Percentiles rank a stretch among this genome's conserved stretches.
These are phyloP conservation scores for Ptychodera flava DNA, from an alignment of 35 echinoderm and acorn worm genomes.

Conservation along the genomic window DNA sequence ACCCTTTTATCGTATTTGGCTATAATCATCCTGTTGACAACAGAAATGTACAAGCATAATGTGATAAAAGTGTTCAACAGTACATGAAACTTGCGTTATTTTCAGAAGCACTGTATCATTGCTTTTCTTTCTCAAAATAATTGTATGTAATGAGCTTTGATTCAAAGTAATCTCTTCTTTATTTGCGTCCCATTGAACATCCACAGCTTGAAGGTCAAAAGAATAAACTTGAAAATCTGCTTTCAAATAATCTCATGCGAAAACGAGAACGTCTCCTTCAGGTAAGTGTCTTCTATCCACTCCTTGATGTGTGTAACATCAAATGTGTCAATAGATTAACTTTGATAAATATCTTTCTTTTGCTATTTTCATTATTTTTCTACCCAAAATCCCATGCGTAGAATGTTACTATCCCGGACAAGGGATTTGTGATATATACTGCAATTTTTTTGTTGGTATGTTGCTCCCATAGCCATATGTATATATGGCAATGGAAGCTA, in stretches of 20 bases:
- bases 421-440: background rate
- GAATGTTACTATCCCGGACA: background rate
- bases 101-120: too few species aligned
- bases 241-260: constrained; percentile 85
- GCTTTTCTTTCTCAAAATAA: too few species aligned
- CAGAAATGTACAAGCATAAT: too few species aligned
- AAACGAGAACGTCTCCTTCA: constrained; percentile 78
- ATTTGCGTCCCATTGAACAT: too few species aligned
- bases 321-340: background rate
- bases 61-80: too few species aligned
- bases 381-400: background rate
- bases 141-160: too few species aligned
- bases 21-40: too few species aligned
- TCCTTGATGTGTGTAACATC: background rate
- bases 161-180: too few species aligned
- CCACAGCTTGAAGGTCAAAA: constrained; percentile 89
- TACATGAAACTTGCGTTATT: too few species aligned
- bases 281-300: constrained; percentile 32
- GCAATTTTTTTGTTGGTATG: background rate
- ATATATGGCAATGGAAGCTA: too few species aligned
- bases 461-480: too few species aligned
- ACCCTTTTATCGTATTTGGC: too few species aligned
- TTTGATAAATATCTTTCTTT: background rate
- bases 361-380: background rate
- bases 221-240: constrained; percentile 84